Base-by-base conservation (phyloP, 2,888 invertebrate species). In the Ochropleura leucogaster region DNA sequence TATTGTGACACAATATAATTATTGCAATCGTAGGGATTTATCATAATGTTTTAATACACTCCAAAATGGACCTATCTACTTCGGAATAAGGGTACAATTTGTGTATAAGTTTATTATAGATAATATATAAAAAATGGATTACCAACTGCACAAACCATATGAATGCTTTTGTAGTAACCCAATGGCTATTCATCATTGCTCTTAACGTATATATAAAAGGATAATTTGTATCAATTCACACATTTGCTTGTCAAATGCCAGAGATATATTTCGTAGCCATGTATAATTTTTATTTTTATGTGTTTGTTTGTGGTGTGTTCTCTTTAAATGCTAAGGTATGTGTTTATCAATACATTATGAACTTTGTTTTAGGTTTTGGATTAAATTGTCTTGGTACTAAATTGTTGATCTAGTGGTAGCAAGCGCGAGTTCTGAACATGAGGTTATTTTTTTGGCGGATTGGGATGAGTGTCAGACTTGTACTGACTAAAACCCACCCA, bases 201-300 rank as follows among this genome's bases (percentile, higher is more conserved):
- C 80, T 86, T 87, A 87, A 83, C 77, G 73, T 77, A 66, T 89
- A 89, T 91, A 91, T 91, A 91, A 91, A 83, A 80, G 81, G 70
- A 76, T 87, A 86, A 87, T 89, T 87, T 87, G 79, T 79, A 73
- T 75, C 66, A 87, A 82, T 92, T 93, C 88, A 90, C 92, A 92
- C 94, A 93, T 93, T 94, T 89, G 82, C 80, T 82, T 74, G 64
- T 62, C 74, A 49, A 57, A 47, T 78, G 57, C 74, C 46, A 30
- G 67, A 60, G 65, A 67, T 79, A 62, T 53, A 64, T 68, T 78
- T 79, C 55, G 68, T n/a, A 65, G 64, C 49, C 63, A 87, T 87
- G 87, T 80, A 60, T n/a, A 53, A 66, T 42, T 70, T 57, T 64
- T 59, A 62, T 60, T 60, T 69, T 40, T 73, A 14, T 59, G 18